Evolutionary conservation across 2,113 vertebrate species (phyloP).

Genomic region (Martes martes): DNA sequence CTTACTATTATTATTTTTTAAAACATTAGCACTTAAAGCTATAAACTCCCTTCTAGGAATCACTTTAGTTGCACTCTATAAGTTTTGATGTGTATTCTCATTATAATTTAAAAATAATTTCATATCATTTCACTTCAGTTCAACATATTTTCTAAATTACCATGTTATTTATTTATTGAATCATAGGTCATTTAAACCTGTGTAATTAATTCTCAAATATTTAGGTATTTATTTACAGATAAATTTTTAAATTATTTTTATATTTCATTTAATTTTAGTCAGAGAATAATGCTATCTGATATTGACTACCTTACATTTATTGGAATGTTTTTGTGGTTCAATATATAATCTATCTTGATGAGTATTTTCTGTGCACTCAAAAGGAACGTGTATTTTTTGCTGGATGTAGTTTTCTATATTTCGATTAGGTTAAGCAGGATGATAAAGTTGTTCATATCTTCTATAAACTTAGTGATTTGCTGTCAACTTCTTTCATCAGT

Average conservation of each 20-base stretch:
- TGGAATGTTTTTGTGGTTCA: not conserved
- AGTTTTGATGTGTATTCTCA: not conserved
- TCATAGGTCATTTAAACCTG: not conserved
- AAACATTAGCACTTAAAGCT: not conserved
- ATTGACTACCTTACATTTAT: not conserved
- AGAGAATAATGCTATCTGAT: not conserved
- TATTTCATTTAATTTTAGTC: not conserved
- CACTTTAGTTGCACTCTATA: not conserved
- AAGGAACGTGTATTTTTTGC: not conserved
- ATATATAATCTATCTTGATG: not conserved
- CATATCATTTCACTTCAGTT: not conserved
- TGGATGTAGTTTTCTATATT: not conserved
- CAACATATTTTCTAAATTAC: not conserved
- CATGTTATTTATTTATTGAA: not conserved
- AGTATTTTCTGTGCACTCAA: not conserved
- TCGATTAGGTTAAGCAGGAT: not conserved
- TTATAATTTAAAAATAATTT: not conserved
- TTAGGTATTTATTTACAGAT: not conserved
- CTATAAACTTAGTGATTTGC: not conserved
- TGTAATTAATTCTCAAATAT: not conserved
- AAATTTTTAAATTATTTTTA: not conserved
- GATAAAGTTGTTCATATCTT: not conserved
- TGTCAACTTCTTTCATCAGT: not conserved
- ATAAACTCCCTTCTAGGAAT: not conserved
- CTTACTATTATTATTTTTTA: not conserved